Evolutionary conservation across 2,113 vertebrate species (phyloP), one percentile per base, ranked within the genome.

Genomic region (Nerophis ophidion): DNA sequence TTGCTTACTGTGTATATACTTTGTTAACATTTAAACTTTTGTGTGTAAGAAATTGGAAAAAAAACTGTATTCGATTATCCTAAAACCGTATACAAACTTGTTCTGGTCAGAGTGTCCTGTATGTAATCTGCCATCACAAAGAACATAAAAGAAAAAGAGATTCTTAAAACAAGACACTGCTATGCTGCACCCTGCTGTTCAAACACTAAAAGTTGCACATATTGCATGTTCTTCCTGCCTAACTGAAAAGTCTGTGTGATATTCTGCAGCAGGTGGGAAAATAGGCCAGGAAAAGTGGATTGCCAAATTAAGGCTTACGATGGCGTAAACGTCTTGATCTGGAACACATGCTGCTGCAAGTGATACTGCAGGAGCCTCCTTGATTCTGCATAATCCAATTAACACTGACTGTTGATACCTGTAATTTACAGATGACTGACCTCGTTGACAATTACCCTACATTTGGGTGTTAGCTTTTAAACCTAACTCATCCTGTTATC

Each of bases 171-270:
- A 15, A 49, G 7, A 35, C 8, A 60, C 50, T 51, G 52, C 62
- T 51, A 15, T 74, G 63, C 76, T 79, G 73, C 79, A 3, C 75
- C 70, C 79, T 84, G 66, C 75, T 84, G 81, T 67, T 79, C 42
- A 52, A 48, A 71, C 60, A 10, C 14, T 11, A 50, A 19, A 45
- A 8, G n/a, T 62, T 15, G 40, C 55, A 65, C 44, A 35, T 15
- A 10, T 4, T 6, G 1, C 6, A 35, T 26, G 62, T 50, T 51
- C 14, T 46, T 40, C 45, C 8, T 34, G 15, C n/a, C 10, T 5
- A 4, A 52, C 6, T 44, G 40, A 12, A 44, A 44, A 44, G 1
- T 40, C 38, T 40, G 12, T 44, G 12, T 44, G 10, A 12, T 44
- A 44, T 11, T 11, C 12, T 44, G 10, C 40, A 44, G 40, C 11